phyloP scores from a whole-genome alignment of 2,113 vertebrate species.

The Alethe diademata region DNA sequence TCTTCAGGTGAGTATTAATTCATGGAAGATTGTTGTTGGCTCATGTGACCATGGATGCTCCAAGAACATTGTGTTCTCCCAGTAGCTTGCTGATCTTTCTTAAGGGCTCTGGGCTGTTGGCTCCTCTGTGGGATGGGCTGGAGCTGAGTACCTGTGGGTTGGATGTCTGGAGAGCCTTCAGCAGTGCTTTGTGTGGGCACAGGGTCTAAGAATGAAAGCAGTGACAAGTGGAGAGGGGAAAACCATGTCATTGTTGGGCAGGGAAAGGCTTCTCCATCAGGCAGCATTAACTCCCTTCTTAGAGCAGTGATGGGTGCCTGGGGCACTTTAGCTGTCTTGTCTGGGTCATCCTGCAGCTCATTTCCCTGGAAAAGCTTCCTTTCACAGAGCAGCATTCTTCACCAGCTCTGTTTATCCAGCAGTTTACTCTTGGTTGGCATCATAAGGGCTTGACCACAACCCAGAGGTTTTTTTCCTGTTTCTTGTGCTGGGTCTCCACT shows the following conservation, averaged over 20 bases:
- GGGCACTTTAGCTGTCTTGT: background rate
- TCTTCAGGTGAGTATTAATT: conserved; percentile 16
- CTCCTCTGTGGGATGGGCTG: background rate
- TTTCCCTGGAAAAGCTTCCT: background rate
- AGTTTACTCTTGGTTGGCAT: background rate
- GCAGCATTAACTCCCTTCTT: background rate
- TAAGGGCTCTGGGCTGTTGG: background rate
- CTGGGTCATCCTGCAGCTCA: background rate
- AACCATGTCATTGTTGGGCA: background rate
- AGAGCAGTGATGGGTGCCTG: background rate
- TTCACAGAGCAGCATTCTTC: background rate
- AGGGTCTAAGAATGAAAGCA: background rate
- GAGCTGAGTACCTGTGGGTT: fast-evolving
- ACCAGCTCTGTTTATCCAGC: background rate
- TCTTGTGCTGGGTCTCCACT: background rate
- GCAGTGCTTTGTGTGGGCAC: background rate
- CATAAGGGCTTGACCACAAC: background rate
- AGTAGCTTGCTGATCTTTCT: background rate
- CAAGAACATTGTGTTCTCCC: background rate
- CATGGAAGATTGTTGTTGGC: background rate
- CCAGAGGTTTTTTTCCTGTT: background rate
- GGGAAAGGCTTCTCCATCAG: background rate
- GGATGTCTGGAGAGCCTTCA: background rate
- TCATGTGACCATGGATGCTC: background rate
- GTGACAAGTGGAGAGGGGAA: background rate